Evolutionary conservation across 92 coral and sea anemone species (phyloP).

Genomic region (Parazoanthus swiftii): DNA sequence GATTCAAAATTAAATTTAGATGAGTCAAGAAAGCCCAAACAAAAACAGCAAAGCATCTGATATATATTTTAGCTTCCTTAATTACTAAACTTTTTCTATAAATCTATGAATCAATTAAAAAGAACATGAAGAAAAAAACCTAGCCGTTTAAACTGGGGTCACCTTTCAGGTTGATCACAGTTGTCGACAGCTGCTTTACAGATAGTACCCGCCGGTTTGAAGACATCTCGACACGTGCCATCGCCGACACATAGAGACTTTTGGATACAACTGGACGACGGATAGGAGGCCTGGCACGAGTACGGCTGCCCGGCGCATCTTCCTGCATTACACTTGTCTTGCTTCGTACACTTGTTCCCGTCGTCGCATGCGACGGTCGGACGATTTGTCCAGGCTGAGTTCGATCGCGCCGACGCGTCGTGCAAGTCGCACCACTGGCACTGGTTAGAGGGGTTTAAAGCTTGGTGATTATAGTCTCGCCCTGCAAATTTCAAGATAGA

Average conservation of each 20-base stretch:
- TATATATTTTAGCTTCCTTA: too few relatives aligned
- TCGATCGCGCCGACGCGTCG: slow-evolving; percentile 65
- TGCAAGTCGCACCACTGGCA: slow-evolving; percentile 94
- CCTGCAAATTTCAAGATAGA: slow-evolving; percentile 42
- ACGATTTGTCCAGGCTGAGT: slow-evolving; percentile 79
- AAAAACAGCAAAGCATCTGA: too few relatives aligned
- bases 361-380: slow-evolving; percentile 88
- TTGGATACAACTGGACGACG: slow-evolving; percentile 66
- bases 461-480: slow-evolving; percentile 78
- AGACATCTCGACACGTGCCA: slow-evolving; percentile 68
- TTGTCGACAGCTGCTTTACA: slow-evolving; percentile 69
- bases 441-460: slow-evolving; percentile 71
- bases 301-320: slow-evolving; percentile 68
- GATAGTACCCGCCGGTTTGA: slow-evolving; percentile 59
- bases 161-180: slow-evolving; percentile 63
- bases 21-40: too few relatives aligned
- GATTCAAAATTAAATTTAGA: too few relatives aligned
- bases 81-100: too few relatives aligned
- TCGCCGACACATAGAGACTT: slow-evolving; percentile 75
- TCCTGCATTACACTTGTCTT: slow-evolving; percentile 75
- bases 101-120: too few relatives aligned
- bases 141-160: neutral
- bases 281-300: slow-evolving; percentile 73
- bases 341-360: slow-evolving; percentile 73
- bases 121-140: too few relatives aligned